These are phyloP conservation scores for Anoplophora glabripennis DNA, from an alignment of 1,140 invertebrate species.

Conservation along the genomic window DNA sequence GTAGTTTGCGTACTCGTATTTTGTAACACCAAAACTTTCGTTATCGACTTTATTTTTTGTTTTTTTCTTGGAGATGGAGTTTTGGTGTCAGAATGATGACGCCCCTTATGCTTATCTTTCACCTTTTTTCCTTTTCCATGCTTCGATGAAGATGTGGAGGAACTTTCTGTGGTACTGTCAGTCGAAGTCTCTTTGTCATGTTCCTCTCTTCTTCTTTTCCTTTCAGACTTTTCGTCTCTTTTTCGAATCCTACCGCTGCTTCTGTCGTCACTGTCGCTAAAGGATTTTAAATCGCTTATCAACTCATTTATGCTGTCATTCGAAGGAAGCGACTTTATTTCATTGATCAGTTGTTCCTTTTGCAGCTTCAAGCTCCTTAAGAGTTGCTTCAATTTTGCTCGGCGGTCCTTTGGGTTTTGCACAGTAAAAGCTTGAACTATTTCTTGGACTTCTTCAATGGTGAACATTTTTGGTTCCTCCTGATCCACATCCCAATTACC, in stretches of 20 bases:
- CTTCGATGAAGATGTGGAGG: constrained; percentile 1
- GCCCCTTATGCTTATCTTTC: no score
- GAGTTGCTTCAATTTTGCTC: constrained; percentile 34
- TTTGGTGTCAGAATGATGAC: no score
- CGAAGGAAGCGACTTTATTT: constrained; percentile 35
- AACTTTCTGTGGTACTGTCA: constrained; percentile 6
- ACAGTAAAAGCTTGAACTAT: constrained; percentile 27
- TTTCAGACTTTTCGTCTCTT: constrained; percentile 11
- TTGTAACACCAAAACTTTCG: constrained; percentile 36
- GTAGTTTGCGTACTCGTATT: constrained; percentile 45
- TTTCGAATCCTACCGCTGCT: constrained; percentile 4
- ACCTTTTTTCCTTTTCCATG: constrained; percentile 15
- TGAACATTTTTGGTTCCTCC: constrained; percentile 25
- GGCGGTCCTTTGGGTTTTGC: constrained; percentile 24
- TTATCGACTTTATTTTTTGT: constrained; percentile 12
- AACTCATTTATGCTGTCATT: constrained; percentile 28
- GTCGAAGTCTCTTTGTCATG: constrained; percentile 17
- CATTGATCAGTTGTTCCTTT: constrained; percentile 40
- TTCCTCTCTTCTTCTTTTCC: constrained; percentile 1
- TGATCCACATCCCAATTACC: constrained; percentile 32
- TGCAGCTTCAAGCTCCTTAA: constrained; percentile 39
- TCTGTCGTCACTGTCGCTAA: constrained; percentile 21
- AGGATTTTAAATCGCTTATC: constrained; percentile 28
- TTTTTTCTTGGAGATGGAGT: constrained; percentile 15
- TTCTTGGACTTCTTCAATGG: constrained; percentile 31